A percentile compares a stretch with the other conserved stretches of the same genome.
phyloP scores from a whole-genome alignment of 2,797 vertebrate species.

The Sandelia bainsii region DNA sequence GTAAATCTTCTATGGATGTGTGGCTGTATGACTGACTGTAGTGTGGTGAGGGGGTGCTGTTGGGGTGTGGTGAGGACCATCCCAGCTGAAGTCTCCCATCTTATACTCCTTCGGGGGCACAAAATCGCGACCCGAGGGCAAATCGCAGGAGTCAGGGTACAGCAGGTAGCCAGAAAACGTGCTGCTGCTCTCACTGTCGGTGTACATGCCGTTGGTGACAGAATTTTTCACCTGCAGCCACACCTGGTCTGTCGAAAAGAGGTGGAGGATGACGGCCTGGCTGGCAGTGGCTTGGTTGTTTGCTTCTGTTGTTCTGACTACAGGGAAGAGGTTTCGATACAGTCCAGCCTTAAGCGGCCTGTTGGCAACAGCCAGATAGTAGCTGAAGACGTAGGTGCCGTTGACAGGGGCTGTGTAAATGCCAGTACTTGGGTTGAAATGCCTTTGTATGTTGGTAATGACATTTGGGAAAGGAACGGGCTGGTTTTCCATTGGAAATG shows the following conservation, averaged over 20 bases:
- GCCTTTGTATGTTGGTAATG: conserved; percentile 59
- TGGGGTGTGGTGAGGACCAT: rapidly evolving
- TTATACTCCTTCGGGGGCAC: background rate
- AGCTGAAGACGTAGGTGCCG: conserved; percentile 82
- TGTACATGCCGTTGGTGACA: conserved; percentile 72
- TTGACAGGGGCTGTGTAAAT: conserved; percentile 79
- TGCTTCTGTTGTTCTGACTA: conserved; percentile 61
- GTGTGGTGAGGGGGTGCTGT: background rate
- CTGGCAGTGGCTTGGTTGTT: conserved; percentile 47
- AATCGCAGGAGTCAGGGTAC: conserved; percentile 76
- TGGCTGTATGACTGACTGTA: conserved; percentile 1
- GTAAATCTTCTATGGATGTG: conserved; percentile 15
- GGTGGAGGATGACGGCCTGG: conserved; percentile 70
- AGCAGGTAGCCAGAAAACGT: conserved; percentile 81
- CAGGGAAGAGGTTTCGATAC: conserved; percentile 67
- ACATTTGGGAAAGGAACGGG: conserved; percentile 73
- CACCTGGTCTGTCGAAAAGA: conserved; percentile 56
- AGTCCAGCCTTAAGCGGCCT: conserved; percentile 75
- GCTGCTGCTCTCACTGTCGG: conserved; percentile 53
- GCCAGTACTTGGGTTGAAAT: conserved; percentile 52
- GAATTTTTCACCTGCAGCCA: conserved; percentile 81
- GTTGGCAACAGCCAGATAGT: conserved; percentile 46
- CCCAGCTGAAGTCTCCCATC: background rate
- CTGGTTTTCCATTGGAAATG: conserved; percentile 39
- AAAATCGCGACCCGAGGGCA: background rate